A percentile compares a stretch with the other conserved stretches of the same genome.
phyloP scores from a whole-genome alignment of 2,797 vertebrate species.

The Bovichtus diacanthus region DNA sequence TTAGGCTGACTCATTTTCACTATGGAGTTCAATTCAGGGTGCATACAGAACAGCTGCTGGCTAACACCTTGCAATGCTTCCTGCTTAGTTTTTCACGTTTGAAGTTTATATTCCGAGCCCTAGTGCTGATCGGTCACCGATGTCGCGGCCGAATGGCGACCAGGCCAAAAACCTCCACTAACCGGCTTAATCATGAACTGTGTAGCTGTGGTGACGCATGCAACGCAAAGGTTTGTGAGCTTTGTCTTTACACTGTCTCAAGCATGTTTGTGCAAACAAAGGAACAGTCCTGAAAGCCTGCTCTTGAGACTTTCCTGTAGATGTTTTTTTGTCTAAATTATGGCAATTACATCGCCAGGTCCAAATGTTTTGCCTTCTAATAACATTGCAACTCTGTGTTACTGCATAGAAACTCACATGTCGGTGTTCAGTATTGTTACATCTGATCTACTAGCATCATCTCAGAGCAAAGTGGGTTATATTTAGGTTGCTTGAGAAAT shows the following conservation, averaged over 20 bases:
- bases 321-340: not conserved
- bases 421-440: not conserved
- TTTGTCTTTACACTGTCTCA: conserved; percentile 6
- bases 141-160: conserved; percentile 49
- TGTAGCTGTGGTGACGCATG: conserved; percentile 52
- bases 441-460: not conserved
- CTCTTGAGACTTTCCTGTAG: not conserved
- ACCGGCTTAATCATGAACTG: conserved; percentile 67
- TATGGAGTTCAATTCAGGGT: conserved; percentile 15
- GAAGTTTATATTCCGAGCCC: conserved; percentile 57
- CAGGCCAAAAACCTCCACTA: conserved; percentile 42
- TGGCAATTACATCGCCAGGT: not conserved
- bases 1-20: conserved; percentile 34
- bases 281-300: conserved; percentile 14
- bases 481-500: not conserved
- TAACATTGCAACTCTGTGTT: not conserved
- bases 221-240: conserved; percentile 1
- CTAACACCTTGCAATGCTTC: conserved; percentile 54
- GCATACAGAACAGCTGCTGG: conserved; percentile 11
- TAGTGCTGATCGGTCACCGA: conserved; percentile 58
- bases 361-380: not conserved
- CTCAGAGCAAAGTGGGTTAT: not conserved
- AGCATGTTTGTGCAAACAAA: conserved; percentile 33
- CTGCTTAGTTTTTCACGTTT: conserved; percentile 59
- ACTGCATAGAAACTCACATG: not conserved